Conservation (phyloP, 2,888 invertebrate genomes). For the Orchestes rusci region DNA sequence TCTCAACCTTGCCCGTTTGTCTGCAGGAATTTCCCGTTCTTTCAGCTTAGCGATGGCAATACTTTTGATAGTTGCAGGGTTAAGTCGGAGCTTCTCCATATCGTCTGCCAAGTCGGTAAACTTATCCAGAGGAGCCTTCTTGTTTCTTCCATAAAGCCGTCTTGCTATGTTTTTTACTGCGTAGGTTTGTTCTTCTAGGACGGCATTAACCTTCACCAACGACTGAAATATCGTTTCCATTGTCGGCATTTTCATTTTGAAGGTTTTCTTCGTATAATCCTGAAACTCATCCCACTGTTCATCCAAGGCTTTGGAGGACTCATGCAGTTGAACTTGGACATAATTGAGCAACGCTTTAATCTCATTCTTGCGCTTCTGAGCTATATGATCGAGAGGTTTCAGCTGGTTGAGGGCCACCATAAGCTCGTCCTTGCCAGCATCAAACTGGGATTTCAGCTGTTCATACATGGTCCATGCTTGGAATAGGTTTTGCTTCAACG, state of each 20-base stretch:
- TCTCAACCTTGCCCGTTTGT: slow-evolving; percentile 49
- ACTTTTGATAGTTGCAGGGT: slow-evolving; percentile 40
- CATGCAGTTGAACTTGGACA: slow-evolving; percentile 66
- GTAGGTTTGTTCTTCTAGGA: slow-evolving; percentile 50
- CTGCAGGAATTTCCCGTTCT: too few species aligned
- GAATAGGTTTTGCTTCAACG: slow-evolving; percentile 48
- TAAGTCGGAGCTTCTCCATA: slow-evolving; percentile 49
- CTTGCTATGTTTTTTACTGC: slow-evolving; percentile 39
- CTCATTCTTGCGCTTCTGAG: slow-evolving; percentile 59
- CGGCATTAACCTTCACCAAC: slow-evolving; percentile 65
- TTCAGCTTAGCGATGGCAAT: slow-evolving; percentile 41
- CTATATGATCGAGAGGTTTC: slow-evolving; percentile 57
- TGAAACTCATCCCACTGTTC: slow-evolving; percentile 67
- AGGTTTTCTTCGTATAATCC: slow-evolving; percentile 44
- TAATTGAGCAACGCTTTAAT: slow-evolving; percentile 64
- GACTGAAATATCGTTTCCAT: slow-evolving; percentile 75
- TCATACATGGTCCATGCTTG: slow-evolving; percentile 53
- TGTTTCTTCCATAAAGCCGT: slow-evolving; percentile 34
- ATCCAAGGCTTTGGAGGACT: slow-evolving; percentile 66
- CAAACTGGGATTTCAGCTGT: slow-evolving; percentile 48
- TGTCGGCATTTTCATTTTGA: slow-evolving; percentile 58
- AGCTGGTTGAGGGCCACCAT: slow-evolving; percentile 36
- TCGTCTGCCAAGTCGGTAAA: slow-evolving; percentile 39
- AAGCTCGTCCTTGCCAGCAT: slow-evolving; percentile 38
- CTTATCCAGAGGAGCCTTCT: slow-evolving; percentile 42